Percentiles rank a stretch among this genome's conserved stretches.
Conservation (phyloP, 2,888 invertebrate genomes). For the Drosophila acutilabella region DNA sequence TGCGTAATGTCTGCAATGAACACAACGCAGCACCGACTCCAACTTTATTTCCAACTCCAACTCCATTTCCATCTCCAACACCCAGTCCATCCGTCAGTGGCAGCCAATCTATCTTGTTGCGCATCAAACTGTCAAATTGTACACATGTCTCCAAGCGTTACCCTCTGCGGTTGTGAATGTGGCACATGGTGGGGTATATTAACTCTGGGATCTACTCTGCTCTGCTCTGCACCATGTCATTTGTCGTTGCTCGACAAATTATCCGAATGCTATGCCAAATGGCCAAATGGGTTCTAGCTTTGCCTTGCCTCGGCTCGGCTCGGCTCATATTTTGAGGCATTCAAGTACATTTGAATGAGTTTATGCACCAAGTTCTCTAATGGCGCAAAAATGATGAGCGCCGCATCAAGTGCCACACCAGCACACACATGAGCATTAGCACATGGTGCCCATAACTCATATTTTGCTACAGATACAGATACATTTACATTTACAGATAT, state of each 20-base stretch:
- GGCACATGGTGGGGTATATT: constrained; percentile 19
- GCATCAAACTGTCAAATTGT: constrained; percentile 73
- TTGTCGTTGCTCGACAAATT: constrained; percentile 75
- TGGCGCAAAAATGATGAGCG: constrained; percentile 79
- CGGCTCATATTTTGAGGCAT: constrained; percentile 59
- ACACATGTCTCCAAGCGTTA: constrained; percentile 52
- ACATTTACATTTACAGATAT: constrained; percentile 13
- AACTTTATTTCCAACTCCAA: constrained; percentile 11
- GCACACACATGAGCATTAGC: constrained; percentile 40
- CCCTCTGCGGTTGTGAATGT: constrained; percentile 8
- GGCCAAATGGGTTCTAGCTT: constrained; percentile 27
- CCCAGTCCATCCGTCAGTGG: constrained; percentile 35
- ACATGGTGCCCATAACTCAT: constrained; percentile 58
- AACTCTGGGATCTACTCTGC: constrained; percentile 32
- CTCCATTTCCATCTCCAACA: not conserved
- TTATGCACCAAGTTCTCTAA: constrained; percentile 75
- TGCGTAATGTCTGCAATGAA: constrained; percentile 70
- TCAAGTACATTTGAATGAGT: constrained; percentile 80
- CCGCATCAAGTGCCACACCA: constrained; percentile 49
- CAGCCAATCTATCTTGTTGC: constrained; percentile 74
- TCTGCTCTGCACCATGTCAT: constrained; percentile 66
- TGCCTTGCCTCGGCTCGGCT: constrained; percentile 30
- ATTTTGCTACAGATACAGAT: constrained; percentile 23
- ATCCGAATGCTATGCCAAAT: constrained; percentile 68
- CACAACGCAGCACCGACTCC: constrained; percentile 8